Conservation (phyloP, 2,888 invertebrate species). For the Eupithecia abbreviata region DNA sequence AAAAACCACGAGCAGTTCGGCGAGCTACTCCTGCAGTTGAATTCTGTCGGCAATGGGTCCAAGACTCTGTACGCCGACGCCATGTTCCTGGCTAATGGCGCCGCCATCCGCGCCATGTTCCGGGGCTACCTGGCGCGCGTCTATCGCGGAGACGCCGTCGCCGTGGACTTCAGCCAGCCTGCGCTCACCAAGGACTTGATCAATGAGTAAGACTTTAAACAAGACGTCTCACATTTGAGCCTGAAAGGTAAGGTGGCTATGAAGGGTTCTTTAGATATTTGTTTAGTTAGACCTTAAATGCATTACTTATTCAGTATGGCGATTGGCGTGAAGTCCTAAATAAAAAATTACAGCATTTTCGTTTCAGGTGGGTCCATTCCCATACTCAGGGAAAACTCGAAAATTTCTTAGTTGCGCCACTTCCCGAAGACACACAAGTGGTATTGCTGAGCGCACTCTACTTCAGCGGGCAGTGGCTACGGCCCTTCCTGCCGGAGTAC, state of each 20-base stretch:
- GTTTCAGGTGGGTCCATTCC: slow-evolving; percentile 84
- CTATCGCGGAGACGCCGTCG: slow-evolving; percentile 83
- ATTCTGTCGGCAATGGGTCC: slow-evolving; percentile 56
- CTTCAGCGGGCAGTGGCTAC: slow-evolving; percentile 88
- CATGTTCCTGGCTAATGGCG: slow-evolving; percentile 83
- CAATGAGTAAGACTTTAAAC: slow-evolving; percentile 71
- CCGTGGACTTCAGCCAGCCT: slow-evolving; percentile 80
- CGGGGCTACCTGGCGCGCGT: slow-evolving; percentile 76
- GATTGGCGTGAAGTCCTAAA: background rate
- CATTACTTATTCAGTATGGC: background rate
- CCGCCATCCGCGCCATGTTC: slow-evolving; percentile 82
- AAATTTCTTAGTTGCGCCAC: slow-evolving; percentile 80
- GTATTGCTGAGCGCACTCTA: slow-evolving; percentile 88
- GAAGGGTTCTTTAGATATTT: background rate
- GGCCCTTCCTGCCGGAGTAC: slow-evolving; percentile 82
- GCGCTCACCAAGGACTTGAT: slow-evolving; percentile 69
- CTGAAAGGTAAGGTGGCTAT: too few relatives aligned
- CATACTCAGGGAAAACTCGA: slow-evolving; percentile 86
- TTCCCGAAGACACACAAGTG: slow-evolving; percentile 82
- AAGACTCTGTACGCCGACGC: slow-evolving; percentile 82
- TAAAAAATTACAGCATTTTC: background rate
- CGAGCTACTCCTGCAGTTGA: slow-evolving; percentile 68
- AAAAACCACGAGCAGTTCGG: slow-evolving; percentile 82
- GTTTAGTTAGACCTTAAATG: background rate
- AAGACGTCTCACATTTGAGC: background rate